Percentiles rank a stretch among this genome's conserved stretches.
These are phyloP conservation scores for Lepidurus couesii DNA, from an alignment of 1,140 invertebrate species.

Conservation along the genomic window DNA sequence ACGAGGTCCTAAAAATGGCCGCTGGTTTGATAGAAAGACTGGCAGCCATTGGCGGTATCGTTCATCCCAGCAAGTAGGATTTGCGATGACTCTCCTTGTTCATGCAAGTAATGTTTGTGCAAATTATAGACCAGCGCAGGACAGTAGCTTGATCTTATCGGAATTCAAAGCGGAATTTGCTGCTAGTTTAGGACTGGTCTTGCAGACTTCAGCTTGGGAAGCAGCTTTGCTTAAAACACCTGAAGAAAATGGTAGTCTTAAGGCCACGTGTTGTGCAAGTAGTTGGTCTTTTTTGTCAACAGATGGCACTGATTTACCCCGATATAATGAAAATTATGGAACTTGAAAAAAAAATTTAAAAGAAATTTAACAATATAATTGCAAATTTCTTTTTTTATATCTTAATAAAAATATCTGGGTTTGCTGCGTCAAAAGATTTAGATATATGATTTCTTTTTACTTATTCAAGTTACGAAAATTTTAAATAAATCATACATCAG, in stretches of 20 bases:
- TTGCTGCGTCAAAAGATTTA: too few species aligned
- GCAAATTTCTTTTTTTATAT: too few species aligned
- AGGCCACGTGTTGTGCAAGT: too few species aligned
- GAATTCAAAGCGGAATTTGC: slow-evolving; percentile 60
- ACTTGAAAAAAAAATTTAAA: too few species aligned
- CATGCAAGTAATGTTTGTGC: slow-evolving; percentile 26
- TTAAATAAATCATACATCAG: too few species aligned
- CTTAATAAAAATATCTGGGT: too few species aligned
- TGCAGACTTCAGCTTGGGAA: slow-evolving; percentile 29
- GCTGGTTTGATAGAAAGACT: slow-evolving; percentile 61
- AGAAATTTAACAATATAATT: too few species aligned
- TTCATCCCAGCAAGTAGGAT: slow-evolving; percentile 56
- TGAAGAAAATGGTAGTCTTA: background rate
- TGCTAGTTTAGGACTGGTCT: slow-evolving; percentile 56
- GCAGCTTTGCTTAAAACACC: slow-evolving; percentile 24
- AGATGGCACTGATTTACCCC: too few species aligned
- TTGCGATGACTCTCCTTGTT: slow-evolving; percentile 23
- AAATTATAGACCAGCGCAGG: slow-evolving; percentile 21
- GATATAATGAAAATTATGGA: too few species aligned
- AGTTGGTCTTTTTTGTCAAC: too few species aligned
- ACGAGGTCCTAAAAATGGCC: slow-evolving; percentile 63
- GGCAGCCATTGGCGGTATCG: slow-evolving; percentile 57
- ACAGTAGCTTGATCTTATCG: slow-evolving; percentile 55
- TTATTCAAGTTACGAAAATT: too few species aligned
- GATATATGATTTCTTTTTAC: too few species aligned